Conservation (phyloP, 2,797 vertebrate genomes). For the Phataginus tetradactyla region DNA sequence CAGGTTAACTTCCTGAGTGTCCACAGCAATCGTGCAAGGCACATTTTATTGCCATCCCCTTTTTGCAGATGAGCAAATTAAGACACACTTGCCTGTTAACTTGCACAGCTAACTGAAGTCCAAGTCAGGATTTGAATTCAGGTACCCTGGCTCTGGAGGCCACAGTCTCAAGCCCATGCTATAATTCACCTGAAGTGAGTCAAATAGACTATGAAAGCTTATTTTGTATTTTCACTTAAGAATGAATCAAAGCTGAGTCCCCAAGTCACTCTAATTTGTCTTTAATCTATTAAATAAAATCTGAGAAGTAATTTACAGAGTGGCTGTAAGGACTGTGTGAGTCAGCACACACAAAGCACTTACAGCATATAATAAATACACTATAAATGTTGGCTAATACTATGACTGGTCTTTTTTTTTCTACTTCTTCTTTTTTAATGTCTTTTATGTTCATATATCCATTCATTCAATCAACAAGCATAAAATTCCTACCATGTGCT, state of each 20-base stretch:
- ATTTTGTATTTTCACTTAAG: not conserved
- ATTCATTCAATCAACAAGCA: not conserved
- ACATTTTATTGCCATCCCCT: not conserved
- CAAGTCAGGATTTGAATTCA: not conserved
- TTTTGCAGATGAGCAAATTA: not conserved
- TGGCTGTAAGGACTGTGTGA: not conserved
- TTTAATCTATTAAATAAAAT: slow-evolving; percentile 10
- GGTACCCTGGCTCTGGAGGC: not conserved
- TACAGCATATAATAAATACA: not conserved
- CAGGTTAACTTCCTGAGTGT: not conserved
- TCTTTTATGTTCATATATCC: not conserved
- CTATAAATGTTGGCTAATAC: not conserved
- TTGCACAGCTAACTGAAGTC: not conserved
- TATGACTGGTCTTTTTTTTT: not conserved
- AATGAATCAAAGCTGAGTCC: not conserved
- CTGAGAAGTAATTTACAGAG: not conserved
- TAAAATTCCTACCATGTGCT: not conserved
- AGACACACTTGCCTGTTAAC: not conserved
- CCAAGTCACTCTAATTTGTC: not conserved
- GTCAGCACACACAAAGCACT: slow-evolving; percentile 48
- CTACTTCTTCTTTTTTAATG: not conserved
- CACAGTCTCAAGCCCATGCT: not conserved
- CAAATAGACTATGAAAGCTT: not conserved
- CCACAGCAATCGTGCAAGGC: not conserved
- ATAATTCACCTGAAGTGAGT: not conserved